Evolutionary conservation across 2,888 invertebrate genomes (phyloP).

Genomic region (Ethmia dodecea): DNA sequence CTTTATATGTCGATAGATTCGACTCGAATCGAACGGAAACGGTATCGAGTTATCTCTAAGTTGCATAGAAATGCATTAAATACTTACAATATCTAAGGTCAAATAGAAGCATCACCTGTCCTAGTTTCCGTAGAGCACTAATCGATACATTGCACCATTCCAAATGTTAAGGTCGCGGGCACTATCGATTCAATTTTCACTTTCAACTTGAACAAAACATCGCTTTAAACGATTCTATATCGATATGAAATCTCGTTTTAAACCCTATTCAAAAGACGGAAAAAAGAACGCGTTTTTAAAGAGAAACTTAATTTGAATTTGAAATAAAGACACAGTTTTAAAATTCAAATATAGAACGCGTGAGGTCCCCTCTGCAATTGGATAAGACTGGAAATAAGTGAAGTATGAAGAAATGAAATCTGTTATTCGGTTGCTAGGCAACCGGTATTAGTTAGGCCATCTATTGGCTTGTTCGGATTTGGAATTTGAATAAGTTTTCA

Average conservation of each 20-base stretch:
- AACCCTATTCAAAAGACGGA: background rate
- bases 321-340: too few species aligned
- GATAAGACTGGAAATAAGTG: constrained; percentile 28
- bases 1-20: too few species aligned
- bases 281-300: background rate
- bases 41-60: too few species aligned
- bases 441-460: constrained; percentile 21
- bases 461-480: constrained; percentile 6
- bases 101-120: constrained; percentile 31
- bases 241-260: background rate
- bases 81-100: constrained; percentile 1
- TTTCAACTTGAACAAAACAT: constrained; percentile 20
- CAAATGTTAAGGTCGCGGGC: constrained; percentile 42
- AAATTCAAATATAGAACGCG: constrained; percentile 31
- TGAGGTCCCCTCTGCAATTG: constrained; percentile 23
- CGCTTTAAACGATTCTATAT: background rate
- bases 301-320: background rate
- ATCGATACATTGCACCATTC: constrained; percentile 53
- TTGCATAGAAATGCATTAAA: too few species aligned
- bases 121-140: constrained; percentile 34
- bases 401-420: constrained; percentile 26
- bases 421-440: constrained; percentile 58
- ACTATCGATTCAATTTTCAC: constrained; percentile 27
- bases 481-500: constrained; percentile 6
- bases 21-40: too few species aligned